phyloP scores from a whole-genome alignment of 2,113 vertebrate species.

The Neomonachus schauinslandi region DNA sequence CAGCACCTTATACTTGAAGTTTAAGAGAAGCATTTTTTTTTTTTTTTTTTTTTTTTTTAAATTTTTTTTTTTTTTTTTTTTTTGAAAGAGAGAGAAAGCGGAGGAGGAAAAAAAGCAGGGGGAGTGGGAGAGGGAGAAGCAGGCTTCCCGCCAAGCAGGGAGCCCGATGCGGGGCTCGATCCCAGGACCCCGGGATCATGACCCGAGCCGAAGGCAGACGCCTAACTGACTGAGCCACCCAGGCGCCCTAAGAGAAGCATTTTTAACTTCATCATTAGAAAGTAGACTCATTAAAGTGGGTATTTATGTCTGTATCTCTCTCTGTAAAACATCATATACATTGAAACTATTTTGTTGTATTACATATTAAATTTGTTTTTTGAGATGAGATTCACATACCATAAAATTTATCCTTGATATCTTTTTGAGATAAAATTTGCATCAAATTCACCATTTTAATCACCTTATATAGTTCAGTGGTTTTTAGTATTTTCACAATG shows the following conservation, averaged over 20 bases:
- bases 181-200: too few relatives aligned
- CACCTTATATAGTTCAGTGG: background rate
- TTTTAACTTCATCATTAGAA: background rate
- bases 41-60: too few relatives aligned
- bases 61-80: too few relatives aligned
- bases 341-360: background rate
- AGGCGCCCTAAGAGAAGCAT: too few relatives aligned
- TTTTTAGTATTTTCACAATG: background rate
- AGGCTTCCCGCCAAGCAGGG: too few relatives aligned
- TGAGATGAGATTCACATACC: background rate
- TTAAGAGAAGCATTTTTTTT: background rate
- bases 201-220: too few relatives aligned
- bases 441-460: background rate
- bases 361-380: background rate
- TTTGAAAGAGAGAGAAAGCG: too few relatives aligned
- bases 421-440: background rate
- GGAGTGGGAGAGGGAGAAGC: too few relatives aligned
- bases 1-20: background rate
- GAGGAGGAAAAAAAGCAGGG: too few relatives aligned
- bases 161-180: too few relatives aligned
- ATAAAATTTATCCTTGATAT: background rate
- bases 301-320: background rate
- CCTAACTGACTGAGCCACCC: too few relatives aligned
- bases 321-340: background rate
- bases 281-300: background rate